Evolutionary conservation across 2,797 vertebrate genomes (phyloP).

Genomic region (Falco berigora): DNA sequence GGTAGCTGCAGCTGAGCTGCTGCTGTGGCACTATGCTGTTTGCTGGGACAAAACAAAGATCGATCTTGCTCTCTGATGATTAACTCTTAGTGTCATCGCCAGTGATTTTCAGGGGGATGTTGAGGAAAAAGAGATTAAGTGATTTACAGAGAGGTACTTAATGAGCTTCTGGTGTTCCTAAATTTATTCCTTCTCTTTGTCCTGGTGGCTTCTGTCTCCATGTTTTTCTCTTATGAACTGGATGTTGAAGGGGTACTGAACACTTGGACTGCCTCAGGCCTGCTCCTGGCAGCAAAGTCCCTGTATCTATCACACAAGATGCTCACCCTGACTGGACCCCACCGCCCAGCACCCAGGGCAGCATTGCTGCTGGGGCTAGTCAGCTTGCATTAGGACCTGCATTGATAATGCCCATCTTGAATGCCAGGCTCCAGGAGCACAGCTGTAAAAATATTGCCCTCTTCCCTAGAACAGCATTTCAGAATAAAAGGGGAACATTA

Average conservation of each 20-base stretch:
- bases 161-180: not conserved
- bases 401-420: not conserved
- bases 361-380: not conserved
- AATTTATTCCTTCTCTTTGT: not conserved
- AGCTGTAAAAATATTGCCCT: not conserved
- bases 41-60: not conserved
- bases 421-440: not conserved
- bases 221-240: not conserved
- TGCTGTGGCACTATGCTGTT: not conserved
- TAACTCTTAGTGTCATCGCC: not conserved
- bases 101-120: not conserved
- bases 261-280: not conserved
- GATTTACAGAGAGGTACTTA: not conserved
- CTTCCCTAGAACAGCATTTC: not conserved
- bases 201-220: not conserved
- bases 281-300: not conserved
- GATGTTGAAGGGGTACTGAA: not conserved
- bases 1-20: not conserved
- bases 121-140: not conserved
- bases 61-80: not conserved
- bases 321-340: not conserved
- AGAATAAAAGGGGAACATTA: not conserved
- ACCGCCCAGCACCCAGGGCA: not conserved
- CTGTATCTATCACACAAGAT: not conserved
- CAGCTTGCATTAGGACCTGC: not conserved